Evolutionary conservation across 1,140 invertebrate genomes (phyloP), one percentile per base, ranked within the genome.

Genomic region (Oryctes rhinoceros): DNA sequence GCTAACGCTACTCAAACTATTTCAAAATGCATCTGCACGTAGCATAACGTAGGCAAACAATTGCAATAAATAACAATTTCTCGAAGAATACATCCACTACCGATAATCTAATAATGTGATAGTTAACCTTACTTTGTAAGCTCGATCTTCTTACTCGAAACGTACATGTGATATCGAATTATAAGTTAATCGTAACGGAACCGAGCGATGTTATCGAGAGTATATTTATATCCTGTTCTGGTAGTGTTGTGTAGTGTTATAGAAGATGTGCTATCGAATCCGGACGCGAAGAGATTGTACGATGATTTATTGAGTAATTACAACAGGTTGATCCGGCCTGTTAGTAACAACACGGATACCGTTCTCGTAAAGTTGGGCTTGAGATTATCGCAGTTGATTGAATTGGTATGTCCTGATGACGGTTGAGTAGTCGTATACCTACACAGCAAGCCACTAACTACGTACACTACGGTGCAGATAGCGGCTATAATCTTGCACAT

Each of bases 291-390:
- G 87, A 91, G 96, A 79, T 91, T 98, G 37, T 98, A 98, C 87
- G 96, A 98, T 86, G 98, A 99, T 89, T 90, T 99, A 65, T 91
- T 99, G 79, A 96, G 96, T 84, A 97, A 97, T 89, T 99, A 99
- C 88, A 99, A 99, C 90, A 93, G 97, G 82, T 91, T 98, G 47
- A 98, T 98, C 80, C 90, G 97, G 84, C 98, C 98, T 0, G 96
- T 99, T 6, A 93, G 93, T 82, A 96, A 98, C 87, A 97, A 97
- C 87, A 96, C 94, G 4, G 96, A 98, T 86, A 96, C 94, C n/a
- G 93, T 98, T 11, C 90, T 97, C 30, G 97, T 99, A 62, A 97
- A 97, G 87, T 89, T 99, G 44, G 97, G 97, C 20, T 90, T 99
- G 30, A 90, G 97, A 71, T 90, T 99, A 75, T 98, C 97, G 0